Percentiles rank a stretch among this genome's conserved stretches.
Conservation (phyloP, 2,888 invertebrate genomes). For the Caenorhabditis sulstoni region DNA sequence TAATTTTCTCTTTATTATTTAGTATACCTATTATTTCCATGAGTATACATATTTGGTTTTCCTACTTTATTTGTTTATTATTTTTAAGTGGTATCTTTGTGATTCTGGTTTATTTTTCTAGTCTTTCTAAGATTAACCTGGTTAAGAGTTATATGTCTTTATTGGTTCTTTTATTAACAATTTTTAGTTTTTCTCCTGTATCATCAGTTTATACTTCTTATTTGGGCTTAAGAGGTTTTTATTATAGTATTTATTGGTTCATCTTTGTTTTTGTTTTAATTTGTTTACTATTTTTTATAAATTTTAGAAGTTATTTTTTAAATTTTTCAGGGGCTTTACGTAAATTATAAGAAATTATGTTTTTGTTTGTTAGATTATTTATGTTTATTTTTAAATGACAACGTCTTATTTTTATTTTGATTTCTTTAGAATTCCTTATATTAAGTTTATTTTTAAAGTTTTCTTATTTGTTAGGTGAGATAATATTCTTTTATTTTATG, state of each 20-base stretch:
- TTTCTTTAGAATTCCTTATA: conserved; percentile 73
- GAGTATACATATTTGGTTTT: conserved; percentile 66
- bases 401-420: conserved; percentile 74
- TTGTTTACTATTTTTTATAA: conserved; percentile 82
- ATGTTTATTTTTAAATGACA: conserved; percentile 72
- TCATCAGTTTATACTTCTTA: conserved; percentile 26
- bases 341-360: conserved; percentile 70
- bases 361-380: conserved; percentile 73
- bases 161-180: conserved; percentile 48
- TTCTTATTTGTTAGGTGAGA: conserved; percentile 53
- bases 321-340: conserved; percentile 72
- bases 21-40: conserved; percentile 64
- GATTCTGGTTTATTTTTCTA: conserved; percentile 73
- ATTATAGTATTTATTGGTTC: conserved; percentile 66
- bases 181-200: conserved; percentile 48
- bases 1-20: conserved; percentile 69
- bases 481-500: conserved; percentile 73
- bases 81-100: conserved; percentile 74
- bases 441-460: conserved; percentile 68
- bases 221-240: conserved; percentile 82
- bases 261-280: conserved; percentile 63
- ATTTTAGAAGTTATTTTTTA: conserved; percentile 72
- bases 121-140: conserved; percentile 67
- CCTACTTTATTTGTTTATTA: conserved; percentile 73
- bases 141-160: conserved; percentile 58